Base-by-base conservation (phyloP, 2,888 invertebrate genomes). In the Chrysotoxum bicinctum region DNA sequence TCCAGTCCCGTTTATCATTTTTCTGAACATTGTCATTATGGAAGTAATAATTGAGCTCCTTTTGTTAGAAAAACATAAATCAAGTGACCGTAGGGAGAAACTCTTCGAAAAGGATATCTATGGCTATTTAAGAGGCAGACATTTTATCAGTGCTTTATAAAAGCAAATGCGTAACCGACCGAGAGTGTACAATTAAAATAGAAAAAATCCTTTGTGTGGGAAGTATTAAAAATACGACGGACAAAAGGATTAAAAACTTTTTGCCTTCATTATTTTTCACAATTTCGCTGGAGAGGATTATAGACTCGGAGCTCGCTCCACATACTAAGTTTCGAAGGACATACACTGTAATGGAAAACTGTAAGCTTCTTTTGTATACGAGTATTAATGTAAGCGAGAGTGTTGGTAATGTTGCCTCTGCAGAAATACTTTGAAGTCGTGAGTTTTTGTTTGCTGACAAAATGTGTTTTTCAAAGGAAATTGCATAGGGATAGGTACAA, bases 211-310 rank as follows among this genome's bases (percentile, higher is more conserved):
- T 81, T 66, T 81, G 70, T 64, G 30, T 2, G 21, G 50, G 26
- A 35, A 23, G 23, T 50, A 52, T 52, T 48, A 48, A n/a, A 52
- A 54, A 56, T 48, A 62, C 56, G 30, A 52, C 66, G 58, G 54
- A 54, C 43, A 76, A 72, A 77, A 62, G 82, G 82, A 82, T 77
- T 82, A 68, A 30, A 54, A 82, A 77, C 60, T 68, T 82, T 76
- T n/a, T 32, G 19, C 45, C 68, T 77, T 68, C 66, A 82, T 82
- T 82, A 73, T 77, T 72, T 54, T 54, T 19, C 35, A 45, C 43
- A 45, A 50, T 66, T 81, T 32, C 30, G 21, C 50, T 37, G 26
- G 26, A 30, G 1, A 50, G 50, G 58, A 70, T 74, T 74, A 69
- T 40, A 23, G 43, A 23, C 12, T 58, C 23, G 16, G 52, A 40